These are phyloP conservation scores for Balanococcus diminutus DNA, from an alignment of 2,888 invertebrate species.

Conservation along the genomic window DNA sequence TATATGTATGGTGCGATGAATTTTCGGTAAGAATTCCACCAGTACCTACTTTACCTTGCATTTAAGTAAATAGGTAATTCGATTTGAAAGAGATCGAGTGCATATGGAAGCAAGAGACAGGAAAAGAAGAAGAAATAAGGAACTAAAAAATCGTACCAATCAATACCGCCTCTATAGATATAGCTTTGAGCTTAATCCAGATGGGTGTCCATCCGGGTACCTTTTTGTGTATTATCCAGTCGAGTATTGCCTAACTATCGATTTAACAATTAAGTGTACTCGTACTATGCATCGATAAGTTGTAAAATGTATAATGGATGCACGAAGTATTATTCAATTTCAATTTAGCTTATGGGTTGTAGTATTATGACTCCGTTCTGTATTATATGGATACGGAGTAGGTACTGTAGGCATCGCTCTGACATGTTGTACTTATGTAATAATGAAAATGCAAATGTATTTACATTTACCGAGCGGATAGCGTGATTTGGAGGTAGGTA, in stretches of 20 bases:
- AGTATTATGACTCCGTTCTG: background rate
- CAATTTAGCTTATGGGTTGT: background rate
- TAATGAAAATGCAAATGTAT: background rate
- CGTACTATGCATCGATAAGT: background rate
- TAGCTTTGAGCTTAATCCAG: background rate
- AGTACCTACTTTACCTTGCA: background rate
- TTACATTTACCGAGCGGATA: background rate
- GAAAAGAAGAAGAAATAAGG: background rate
- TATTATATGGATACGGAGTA: background rate
- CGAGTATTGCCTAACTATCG: conserved; percentile 9
- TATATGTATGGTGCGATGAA: conserved; percentile 91
- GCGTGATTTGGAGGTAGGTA: background rate
- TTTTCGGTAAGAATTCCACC: conserved; percentile 72
- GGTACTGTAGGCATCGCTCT: background rate
- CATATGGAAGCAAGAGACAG: too few relatives aligned
- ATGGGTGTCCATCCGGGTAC: too few relatives aligned
- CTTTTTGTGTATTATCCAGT: background rate
- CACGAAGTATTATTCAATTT: conserved; percentile 4
- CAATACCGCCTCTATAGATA: background rate
- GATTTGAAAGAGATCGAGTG: too few relatives aligned
- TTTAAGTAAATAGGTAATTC: too few relatives aligned
- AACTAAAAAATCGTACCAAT: background rate
- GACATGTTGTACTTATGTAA: background rate
- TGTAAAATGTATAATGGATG: background rate
- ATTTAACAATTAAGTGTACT: background rate